Conservation (phyloP, 2,797 vertebrate genomes). For the Cacajao melanocephalus region DNA sequence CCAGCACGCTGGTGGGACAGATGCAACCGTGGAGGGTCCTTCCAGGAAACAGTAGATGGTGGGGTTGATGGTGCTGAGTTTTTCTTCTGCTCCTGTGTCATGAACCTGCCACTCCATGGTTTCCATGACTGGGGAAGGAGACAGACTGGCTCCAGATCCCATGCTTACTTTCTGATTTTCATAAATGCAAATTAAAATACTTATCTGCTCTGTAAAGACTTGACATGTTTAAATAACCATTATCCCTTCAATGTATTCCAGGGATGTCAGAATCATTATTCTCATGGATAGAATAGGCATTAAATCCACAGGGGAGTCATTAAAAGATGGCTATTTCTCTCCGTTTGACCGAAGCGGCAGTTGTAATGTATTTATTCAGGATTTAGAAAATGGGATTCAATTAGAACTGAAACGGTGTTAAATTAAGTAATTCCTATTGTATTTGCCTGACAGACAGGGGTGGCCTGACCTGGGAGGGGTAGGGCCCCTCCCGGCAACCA, state of each 20-base stretch:
- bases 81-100: background rate
- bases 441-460: slow-evolving; percentile 79
- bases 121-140: slow-evolving; percentile 20
- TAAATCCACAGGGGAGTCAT: slow-evolving; percentile 85
- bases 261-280: slow-evolving; percentile 83
- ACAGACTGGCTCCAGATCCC: slow-evolving; percentile 62
- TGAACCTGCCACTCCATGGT: background rate
- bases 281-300: slow-evolving; percentile 82
- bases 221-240: slow-evolving; percentile 84
- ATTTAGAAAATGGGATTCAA: slow-evolving; percentile 88
- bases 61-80: accelerated
- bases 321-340: slow-evolving; percentile 84
- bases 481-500: background rate
- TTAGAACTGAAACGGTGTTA: slow-evolving; percentile 85
- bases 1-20: too few species aligned
- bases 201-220: slow-evolving; percentile 82
- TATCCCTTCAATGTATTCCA: slow-evolving; percentile 82
- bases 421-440: slow-evolving; percentile 86
- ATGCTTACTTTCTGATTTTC: slow-evolving; percentile 75
- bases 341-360: slow-evolving; percentile 81
- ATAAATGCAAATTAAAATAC: slow-evolving; percentile 84
- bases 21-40: accelerated
- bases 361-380: slow-evolving; percentile 87
- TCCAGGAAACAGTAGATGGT: accelerated
- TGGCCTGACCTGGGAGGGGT: slow-evolving; percentile 74